These are phyloP conservation scores for Monarcha castaneiventris DNA, from an alignment of 2,113 vertebrate species.

Conservation along the genomic window DNA sequence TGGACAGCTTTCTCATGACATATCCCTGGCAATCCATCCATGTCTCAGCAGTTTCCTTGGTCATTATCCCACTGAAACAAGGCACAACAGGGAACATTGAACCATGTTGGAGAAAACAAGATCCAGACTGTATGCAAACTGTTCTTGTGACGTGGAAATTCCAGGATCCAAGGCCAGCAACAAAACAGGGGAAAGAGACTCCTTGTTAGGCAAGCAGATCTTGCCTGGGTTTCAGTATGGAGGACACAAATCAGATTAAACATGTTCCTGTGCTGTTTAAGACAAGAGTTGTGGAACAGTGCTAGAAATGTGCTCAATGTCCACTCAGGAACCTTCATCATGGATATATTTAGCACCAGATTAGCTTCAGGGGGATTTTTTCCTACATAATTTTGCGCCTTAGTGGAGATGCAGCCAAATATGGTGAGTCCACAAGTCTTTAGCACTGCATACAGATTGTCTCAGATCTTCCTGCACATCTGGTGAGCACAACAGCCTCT, in stretches of 20 bases:
- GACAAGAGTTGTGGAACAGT: background rate
- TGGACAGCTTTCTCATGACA: conserved; percentile 5
- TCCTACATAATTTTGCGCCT: background rate
- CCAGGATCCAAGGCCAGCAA: background rate
- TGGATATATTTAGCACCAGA: background rate
- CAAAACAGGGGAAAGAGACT: background rate
- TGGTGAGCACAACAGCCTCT: background rate
- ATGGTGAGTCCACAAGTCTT: background rate
- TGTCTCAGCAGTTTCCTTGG: conserved; percentile 11
- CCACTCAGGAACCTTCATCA: background rate
- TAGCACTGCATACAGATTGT: background rate
- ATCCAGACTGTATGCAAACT: background rate
- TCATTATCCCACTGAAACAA: conserved; percentile 19
- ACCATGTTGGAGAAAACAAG: background rate
- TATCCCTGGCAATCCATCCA: conserved; percentile 15
- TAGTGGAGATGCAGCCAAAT: background rate
- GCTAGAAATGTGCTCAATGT: background rate
- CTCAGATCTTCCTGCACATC: background rate
- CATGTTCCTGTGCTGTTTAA: background rate
- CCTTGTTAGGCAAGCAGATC: background rate
- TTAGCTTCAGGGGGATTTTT: background rate
- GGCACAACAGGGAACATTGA: background rate
- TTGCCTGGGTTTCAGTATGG: background rate
- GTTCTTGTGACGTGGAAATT: background rate
- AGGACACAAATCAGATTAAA: background rate